These are phyloP conservation scores for Lasioglossum baleicum DNA, from an alignment of 1,140 invertebrate species.

Conservation along the genomic window DNA sequence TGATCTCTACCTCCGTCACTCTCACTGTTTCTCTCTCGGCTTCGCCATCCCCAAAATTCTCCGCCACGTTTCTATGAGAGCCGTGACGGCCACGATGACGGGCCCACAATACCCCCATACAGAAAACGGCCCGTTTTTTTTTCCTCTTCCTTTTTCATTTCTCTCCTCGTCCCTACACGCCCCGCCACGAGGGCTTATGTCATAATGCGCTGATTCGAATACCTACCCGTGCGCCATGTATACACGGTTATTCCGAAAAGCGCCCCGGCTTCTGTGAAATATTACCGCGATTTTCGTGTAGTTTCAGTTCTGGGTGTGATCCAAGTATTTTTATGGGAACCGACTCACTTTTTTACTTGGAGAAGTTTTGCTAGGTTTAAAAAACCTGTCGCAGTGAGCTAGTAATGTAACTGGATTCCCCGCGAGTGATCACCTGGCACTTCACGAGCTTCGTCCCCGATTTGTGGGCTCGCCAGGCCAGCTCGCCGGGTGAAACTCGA, in stretches of 20 bases:
- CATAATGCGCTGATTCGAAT: conserved; percentile 69
- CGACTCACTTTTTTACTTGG: no score
- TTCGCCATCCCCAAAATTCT: conserved; percentile 20
- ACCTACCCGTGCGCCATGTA: conserved; percentile 10
- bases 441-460: conserved; percentile 64
- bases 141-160: conserved; percentile 17
- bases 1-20: no score
- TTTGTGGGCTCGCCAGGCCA: conserved; percentile 1
- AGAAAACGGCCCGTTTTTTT: conserved; percentile 67
- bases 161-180: conserved; percentile 1
- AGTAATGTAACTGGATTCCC: conserved; percentile 58
- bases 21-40: background rate
- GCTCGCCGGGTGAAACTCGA: conserved; percentile 55
- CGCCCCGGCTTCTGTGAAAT: no score
- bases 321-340: no score
- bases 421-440: conserved; percentile 68
- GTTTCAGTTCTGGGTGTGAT: no score
- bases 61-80: conserved; percentile 50
- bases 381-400: background rate
- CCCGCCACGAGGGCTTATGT: conserved; percentile 66
- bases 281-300: no score
- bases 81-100: conserved; percentile 73
- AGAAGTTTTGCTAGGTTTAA: no score
- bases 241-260: background rate
- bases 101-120: conserved; percentile 71